Base-by-base conservation (phyloP, 2,888 invertebrate genomes). In the Pachycephus smyrnensis region DNA sequence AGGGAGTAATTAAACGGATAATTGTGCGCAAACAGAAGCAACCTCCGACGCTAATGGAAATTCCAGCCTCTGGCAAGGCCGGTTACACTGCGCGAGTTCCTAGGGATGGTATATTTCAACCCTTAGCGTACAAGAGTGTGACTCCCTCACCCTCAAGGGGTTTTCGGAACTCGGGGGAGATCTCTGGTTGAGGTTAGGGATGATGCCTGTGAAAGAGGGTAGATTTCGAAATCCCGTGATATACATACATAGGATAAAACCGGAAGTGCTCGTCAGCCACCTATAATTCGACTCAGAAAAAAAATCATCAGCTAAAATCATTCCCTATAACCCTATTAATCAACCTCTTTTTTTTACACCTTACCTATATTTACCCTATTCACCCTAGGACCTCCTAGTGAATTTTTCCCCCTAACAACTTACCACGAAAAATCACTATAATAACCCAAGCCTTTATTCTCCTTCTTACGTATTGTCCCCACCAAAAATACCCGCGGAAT, bases 1-100 rank as follows among this genome's bases (percentile, higher is more conserved):
- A 82, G 81, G 82, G 81, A 82, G 83, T 83, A 85, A 85, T 85
- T 85, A 83, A 84, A 83, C 78, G 82, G 83, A 85, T 82, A 82
- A 86, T 83, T 83, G 80, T 80, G 76, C 69, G 79, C 80, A 81
- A 83, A 82, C 80, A 79, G 80, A 81, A 77, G 77, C 78, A 79
- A 79, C 76, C 76, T 71, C 74, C 81, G 71, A 78, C 77, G 81
- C 82, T 84, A 84, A 83, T 84, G 83, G 83, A 82, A 85, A 86
- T 86, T 86, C 81, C 83, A 80, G 80, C 81, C 77, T 73, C 75
- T 76, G 73, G 75, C 73, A 80, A 37, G 77, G 80, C 77, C 55
- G 2, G 55, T 55, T 23, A 55, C 23, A 55, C 9, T 55, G 23
- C 55, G 55, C 55, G 23, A 23, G 23, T 55, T 23, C 23, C 55